A percentile compares a stretch with the other conserved stretches of the same genome.
Conservation (phyloP, 2,797 vertebrate genomes). For the Eurystomus glaucurus region DNA sequence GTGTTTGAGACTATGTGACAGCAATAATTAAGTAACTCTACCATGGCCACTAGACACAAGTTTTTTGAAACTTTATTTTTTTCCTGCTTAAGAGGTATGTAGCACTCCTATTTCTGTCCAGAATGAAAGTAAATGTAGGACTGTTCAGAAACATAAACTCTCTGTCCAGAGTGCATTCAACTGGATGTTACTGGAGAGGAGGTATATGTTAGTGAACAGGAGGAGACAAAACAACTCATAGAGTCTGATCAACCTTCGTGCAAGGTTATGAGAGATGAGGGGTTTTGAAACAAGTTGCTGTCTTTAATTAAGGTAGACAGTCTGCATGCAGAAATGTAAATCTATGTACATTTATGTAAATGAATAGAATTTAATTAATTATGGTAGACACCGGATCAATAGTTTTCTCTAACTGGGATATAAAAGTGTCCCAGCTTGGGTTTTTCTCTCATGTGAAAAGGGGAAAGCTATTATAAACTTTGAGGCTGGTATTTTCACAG, state of each 20-base stretch:
- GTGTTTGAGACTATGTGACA: background rate
- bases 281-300: background rate
- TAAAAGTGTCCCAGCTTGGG: background rate
- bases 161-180: background rate
- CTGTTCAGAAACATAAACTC: background rate
- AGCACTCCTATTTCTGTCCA: background rate
- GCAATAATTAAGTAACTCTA: background rate
- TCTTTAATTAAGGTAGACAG: background rate
- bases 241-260: background rate
- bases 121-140: background rate
- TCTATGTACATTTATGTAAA: background rate
- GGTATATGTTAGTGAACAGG: background rate
- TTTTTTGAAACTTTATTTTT: background rate
- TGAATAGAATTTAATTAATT: background rate
- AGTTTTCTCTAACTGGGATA: background rate
- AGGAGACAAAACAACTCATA: background rate
- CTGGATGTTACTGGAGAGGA: background rate
- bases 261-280: background rate
- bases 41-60: background rate
- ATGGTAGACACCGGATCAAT: fast-evolving
- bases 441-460: fast-evolving
- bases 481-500: background rate
- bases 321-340: background rate
- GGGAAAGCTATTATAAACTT: background rate
- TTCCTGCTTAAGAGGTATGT: background rate